Evolutionary conservation across 2,888 invertebrate species (phyloP).

Genomic region (Mythimna albipuncta): DNA sequence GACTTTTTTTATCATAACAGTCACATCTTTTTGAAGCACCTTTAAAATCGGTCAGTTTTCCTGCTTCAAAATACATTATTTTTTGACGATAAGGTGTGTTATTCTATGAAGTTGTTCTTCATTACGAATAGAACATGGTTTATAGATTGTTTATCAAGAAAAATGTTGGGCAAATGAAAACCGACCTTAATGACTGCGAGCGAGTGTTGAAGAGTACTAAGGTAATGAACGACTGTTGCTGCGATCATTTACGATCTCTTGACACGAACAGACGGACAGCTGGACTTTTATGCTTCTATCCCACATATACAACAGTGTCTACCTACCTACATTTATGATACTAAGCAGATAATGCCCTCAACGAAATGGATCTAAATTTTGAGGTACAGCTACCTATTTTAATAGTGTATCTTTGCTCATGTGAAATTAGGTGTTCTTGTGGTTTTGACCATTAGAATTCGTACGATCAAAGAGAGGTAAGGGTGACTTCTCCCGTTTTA

Average conservation of each 20-base stretch:
- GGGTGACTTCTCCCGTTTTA: too few relatives aligned
- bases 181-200: conserved; percentile 66
- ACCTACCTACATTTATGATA: background rate
- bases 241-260: conserved; percentile 59
- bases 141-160: conserved; percentile 26
- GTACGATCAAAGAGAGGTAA: too few relatives aligned
- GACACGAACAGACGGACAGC: conserved; percentile 63
- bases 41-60: background rate
- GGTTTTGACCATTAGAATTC: too few relatives aligned
- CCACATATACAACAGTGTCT: conserved; percentile 2
- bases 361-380: too few relatives aligned
- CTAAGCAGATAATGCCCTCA: too few relatives aligned
- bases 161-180: conserved; percentile 56
- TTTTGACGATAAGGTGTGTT: accelerated
- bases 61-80: background rate
- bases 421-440: too few relatives aligned
- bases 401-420: too few relatives aligned
- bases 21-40: conserved; percentile 8
- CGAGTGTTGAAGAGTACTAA: conserved; percentile 64
- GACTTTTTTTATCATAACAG: conserved; percentile 22
- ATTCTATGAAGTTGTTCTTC: conserved; percentile 2
- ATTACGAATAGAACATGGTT: conserved; percentile 3
- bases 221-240: conserved; percentile 66
- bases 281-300: conserved; percentile 28
- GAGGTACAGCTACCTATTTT: too few relatives aligned